A percentile compares a stretch with the other conserved stretches of the same genome.
phyloP scores from a whole-genome alignment of 2,888 invertebrate genomes.

The Ectemnius lituratus region DNA sequence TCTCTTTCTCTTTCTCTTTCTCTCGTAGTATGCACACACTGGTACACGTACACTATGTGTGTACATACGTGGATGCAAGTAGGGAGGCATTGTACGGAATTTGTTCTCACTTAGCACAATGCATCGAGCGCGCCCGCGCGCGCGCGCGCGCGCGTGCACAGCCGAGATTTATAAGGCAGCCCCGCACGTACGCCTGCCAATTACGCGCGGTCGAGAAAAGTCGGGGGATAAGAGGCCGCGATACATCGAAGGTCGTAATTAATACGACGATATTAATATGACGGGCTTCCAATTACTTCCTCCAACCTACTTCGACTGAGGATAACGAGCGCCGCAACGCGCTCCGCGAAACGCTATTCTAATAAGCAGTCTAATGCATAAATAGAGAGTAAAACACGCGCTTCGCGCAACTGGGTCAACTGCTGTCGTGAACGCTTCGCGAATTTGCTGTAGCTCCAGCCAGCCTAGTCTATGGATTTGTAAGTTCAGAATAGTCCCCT shows the following conservation, averaged over 20 bases:
- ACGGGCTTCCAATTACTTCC: constrained; percentile 5
- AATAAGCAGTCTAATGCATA: constrained; percentile 4
- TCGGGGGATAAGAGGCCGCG: constrained; percentile 1
- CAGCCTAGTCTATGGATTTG: no score
- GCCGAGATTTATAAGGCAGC: not conserved
- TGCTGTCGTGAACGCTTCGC: not conserved
- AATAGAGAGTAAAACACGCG: constrained; percentile 3
- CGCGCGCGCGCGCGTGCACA: not conserved
- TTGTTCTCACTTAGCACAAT: constrained; percentile 14
- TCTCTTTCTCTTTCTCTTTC: constrained; percentile 38
- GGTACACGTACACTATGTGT: not conserved
- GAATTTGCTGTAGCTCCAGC: not conserved
- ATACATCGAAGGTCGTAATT: constrained; percentile 2
- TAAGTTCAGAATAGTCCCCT: no score
- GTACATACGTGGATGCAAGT: constrained; percentile 11
- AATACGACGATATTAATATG: constrained; percentile 6
- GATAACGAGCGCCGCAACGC: not conserved
- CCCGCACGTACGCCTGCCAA: constrained; percentile 2
- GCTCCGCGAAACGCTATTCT: not conserved
- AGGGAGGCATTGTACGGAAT: constrained; percentile 33
- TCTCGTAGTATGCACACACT: not conserved
- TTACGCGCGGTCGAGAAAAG: constrained; percentile 4
- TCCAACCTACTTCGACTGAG: constrained; percentile 5
- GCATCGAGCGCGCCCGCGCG: not conserved
- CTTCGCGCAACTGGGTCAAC: constrained; percentile 1